phyloP scores from a whole-genome alignment of 2,888 invertebrate species.

The Aromia moschata region DNA sequence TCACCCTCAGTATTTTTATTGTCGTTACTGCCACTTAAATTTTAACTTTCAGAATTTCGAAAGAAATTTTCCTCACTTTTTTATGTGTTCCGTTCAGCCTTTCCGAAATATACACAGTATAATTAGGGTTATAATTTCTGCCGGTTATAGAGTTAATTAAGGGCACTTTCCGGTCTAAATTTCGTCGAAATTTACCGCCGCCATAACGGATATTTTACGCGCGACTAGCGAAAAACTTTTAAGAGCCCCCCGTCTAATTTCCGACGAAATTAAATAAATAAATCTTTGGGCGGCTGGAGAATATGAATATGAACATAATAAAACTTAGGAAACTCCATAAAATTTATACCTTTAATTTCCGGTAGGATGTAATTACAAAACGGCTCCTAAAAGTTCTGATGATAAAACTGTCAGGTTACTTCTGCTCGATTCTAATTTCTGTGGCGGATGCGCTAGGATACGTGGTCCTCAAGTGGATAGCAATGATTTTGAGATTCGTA shows the following conservation, averaged over 20 bases:
- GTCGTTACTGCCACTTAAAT: too few species aligned
- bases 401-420: slow-evolving; percentile 44
- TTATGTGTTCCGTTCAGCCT: too few species aligned
- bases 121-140: background rate
- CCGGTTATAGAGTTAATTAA: background rate
- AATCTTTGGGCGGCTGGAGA: slow-evolving; percentile 11
- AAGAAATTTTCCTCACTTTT: too few species aligned
- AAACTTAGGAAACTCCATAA: slow-evolving; percentile 37
- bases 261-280: slow-evolving; percentile 11
- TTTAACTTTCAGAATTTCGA: too few species aligned
- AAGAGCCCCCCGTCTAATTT: slow-evolving; percentile 4
- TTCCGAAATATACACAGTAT: background rate
- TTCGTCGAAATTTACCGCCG: background rate
- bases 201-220: background rate
- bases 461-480: background rate
- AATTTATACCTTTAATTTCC: slow-evolving; percentile 52
- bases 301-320: slow-evolving; percentile 34
- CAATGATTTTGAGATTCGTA: slow-evolving; percentile 9
- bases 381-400: slow-evolving; percentile 46
- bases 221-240: slow-evolving; percentile 4
- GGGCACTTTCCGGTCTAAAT: background rate
- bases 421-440: slow-evolving; percentile 27
- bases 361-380: slow-evolving; percentile 46
- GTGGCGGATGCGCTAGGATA: slow-evolving; percentile 4
- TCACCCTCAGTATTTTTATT: too few species aligned